phyloP scores from a whole-genome alignment of 2,113 vertebrate genomes.

The Todiramphus chloris region DNA sequence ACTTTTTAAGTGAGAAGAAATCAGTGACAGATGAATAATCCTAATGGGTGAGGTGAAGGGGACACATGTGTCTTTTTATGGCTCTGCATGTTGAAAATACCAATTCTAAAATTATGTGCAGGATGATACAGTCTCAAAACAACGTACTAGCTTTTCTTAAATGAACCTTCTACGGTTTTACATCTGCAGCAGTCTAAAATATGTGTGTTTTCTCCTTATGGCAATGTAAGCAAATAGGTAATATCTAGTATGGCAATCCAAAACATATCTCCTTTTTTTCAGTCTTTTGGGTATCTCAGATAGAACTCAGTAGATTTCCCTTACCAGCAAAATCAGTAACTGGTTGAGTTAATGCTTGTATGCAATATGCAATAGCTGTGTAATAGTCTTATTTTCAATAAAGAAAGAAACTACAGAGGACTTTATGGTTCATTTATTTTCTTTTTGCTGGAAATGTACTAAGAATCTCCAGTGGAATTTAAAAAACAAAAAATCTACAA shows the following conservation, averaged over 20 bases:
- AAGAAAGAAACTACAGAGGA: conserved; percentile 13
- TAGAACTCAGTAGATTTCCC: neutral
- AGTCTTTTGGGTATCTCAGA: neutral
- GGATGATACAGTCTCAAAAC: neutral
- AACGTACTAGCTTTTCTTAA: neutral
- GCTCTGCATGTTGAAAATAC: neutral
- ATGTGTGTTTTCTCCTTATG: neutral
- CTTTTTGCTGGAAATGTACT: conserved; percentile 29
- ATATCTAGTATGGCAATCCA: neutral
- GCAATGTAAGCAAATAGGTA: neutral
- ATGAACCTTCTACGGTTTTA: neutral
- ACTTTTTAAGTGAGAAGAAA: neutral
- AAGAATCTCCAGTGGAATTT: conserved; percentile 31
- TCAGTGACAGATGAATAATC: neutral
- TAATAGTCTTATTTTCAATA: conserved; percentile 42
- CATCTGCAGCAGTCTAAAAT: neutral
- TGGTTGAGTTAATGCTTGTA: conserved; percentile 18
- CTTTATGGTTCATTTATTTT: conserved; percentile 49
- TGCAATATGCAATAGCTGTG: conserved; percentile 9
- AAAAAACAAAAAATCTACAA: neutral
- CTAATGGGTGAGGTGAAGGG: neutral
- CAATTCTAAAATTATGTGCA: neutral
- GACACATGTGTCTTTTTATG: neutral
- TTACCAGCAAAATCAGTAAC: conserved; percentile 26
- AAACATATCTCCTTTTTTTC: neutral